Conservation (phyloP, 1,140 invertebrate species). For the Himalopsyche phryganea region DNA sequence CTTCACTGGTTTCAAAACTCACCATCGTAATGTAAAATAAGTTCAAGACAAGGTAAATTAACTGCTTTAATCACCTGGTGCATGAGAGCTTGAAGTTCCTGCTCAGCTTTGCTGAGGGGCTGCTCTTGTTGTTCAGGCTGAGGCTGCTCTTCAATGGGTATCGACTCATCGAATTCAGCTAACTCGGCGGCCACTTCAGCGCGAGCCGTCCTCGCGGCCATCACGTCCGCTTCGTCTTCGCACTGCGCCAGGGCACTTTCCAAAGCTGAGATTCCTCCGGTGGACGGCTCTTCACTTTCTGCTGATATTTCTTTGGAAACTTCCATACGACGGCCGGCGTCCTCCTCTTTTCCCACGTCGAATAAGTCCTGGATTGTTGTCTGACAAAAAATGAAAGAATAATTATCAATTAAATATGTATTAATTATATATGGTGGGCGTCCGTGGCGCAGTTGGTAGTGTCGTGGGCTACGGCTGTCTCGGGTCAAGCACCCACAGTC, state of each 20-base stretch:
- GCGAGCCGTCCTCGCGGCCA: constrained; percentile 83
- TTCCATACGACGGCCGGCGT: constrained; percentile 42
- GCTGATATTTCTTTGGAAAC: constrained; percentile 1
- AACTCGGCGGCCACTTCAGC: constrained; percentile 91
- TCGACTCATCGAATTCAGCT: constrained; percentile 95
- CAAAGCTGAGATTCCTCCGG: constrained; percentile 55
- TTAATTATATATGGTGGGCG: no score
- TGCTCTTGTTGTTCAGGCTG: constrained; percentile 45
- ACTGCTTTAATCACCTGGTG: no score
- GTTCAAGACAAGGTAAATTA: no score
- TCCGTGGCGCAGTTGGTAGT: no score
- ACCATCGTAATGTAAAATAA: no score
- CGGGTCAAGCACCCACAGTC: no score
- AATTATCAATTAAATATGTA: neutral
- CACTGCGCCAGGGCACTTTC: constrained; percentile 84
- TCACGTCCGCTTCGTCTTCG: constrained; percentile 92
- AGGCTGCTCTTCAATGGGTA: constrained; percentile 79
- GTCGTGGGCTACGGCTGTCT: no score
- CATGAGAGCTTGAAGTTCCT: constrained; percentile 77
- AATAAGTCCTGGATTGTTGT: constrained; percentile 92
- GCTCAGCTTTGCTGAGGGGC: constrained; percentile 76
- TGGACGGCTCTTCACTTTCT: constrained; percentile 11
- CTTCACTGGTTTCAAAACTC: no score
- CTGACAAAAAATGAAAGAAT: constrained; percentile 47
- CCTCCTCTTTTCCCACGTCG: constrained; percentile 67